These are phyloP conservation scores for Melozone crissalis DNA, from an alignment of 2,113 vertebrate species.

Conservation along the genomic window DNA sequence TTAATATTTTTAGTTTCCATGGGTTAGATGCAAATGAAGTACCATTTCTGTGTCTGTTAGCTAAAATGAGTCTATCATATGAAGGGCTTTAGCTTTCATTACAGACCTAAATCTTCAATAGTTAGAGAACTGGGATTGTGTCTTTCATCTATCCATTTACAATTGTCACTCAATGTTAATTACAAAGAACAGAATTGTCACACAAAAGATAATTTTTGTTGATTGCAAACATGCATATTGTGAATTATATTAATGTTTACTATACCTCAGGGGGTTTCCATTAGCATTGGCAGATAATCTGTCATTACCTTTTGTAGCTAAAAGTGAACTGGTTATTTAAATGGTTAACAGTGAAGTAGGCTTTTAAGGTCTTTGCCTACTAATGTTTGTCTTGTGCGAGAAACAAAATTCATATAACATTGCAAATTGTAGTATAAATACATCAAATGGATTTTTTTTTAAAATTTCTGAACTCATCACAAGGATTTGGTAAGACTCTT, in stretches of 20 bases:
- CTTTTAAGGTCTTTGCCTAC: neutral
- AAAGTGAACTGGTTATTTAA: neutral
- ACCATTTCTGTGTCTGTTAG: neutral
- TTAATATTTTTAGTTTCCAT: neutral
- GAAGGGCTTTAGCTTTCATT: neutral
- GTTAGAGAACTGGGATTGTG: neutral
- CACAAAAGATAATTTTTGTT: neutral
- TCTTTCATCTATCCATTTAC: neutral
- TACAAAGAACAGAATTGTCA: neutral
- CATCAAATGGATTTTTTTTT: neutral
- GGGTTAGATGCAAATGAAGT: neutral
- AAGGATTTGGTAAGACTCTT: neutral
- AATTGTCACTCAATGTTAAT: neutral
- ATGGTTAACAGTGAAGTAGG: neutral
- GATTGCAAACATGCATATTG: neutral
- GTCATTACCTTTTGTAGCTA: neutral
- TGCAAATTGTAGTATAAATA: neutral
- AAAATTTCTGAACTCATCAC: neutral
- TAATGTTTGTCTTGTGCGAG: neutral
- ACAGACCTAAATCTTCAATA: neutral
- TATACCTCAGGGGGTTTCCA: neutral
- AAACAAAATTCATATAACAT: neutral
- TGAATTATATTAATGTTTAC: neutral
- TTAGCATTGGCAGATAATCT: neutral
- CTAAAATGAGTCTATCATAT: neutral